phyloP scores from a whole-genome alignment of 2,797 vertebrate species.

The Saxicola maurus region DNA sequence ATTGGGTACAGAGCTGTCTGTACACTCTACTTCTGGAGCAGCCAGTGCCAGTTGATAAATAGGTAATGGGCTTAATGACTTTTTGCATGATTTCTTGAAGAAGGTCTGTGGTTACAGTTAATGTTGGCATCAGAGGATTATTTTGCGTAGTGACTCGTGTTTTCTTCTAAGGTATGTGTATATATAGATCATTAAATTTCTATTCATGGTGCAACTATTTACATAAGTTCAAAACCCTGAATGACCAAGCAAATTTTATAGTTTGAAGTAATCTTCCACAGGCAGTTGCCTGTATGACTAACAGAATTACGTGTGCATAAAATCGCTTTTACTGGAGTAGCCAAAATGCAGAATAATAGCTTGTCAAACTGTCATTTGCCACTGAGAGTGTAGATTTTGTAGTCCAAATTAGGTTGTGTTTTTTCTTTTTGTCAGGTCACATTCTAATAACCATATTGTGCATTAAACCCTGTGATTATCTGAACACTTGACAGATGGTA shows the following conservation, averaged over 20 bases:
- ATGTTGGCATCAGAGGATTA: not conserved
- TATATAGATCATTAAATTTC: conserved; percentile 15
- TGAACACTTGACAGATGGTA: conserved; percentile 79
- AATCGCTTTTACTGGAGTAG: conserved; percentile 67
- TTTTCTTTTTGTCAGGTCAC: conserved; percentile 77
- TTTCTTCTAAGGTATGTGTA: not conserved
- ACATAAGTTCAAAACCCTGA: conserved; percentile 53
- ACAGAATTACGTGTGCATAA: conserved; percentile 68
- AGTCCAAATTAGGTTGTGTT: conserved; percentile 78
- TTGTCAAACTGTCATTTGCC: conserved; percentile 77
- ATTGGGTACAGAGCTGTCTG: not conserved
- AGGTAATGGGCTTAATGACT: conserved; percentile 27
- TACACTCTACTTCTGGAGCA: conserved; percentile 26
- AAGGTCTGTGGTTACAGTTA: not conserved
- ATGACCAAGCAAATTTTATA: conserved; percentile 66
- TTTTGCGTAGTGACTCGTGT: not conserved
- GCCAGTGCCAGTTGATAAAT: conserved; percentile 20
- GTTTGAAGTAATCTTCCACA: conserved; percentile 64
- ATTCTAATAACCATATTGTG: conserved; percentile 80
- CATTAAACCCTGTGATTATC: conserved; percentile 79
- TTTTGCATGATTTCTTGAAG: conserved; percentile 6
- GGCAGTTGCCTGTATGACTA: conserved; percentile 69
- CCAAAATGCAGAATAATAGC: conserved; percentile 75
- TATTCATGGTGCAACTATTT: conserved; percentile 55
- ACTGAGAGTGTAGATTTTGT: conserved; percentile 76